Evolutionary conservation across 2,797 vertebrate genomes (phyloP), one percentile per base, ranked within the genome.

Genomic region (Microctenopoma stevenorrisi): DNA sequence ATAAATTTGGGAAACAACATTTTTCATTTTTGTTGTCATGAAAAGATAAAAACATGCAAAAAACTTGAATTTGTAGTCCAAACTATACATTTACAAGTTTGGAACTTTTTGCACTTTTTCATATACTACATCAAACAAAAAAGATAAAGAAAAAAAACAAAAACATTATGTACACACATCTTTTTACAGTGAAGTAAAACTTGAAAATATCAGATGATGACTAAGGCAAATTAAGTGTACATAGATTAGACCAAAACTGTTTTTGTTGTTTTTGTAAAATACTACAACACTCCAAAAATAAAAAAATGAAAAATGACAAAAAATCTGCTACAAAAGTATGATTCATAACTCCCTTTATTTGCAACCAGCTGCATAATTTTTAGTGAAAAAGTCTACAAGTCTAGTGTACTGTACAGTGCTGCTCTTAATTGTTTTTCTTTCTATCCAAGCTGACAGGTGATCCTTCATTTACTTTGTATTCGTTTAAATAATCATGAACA

Each of bases 1-100:
- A 96, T 94, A 95, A 95, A 96, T 95, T 95, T 95, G 94, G 95
- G 95, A 96, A 98, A 96, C 95, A 96, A 93, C 95, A 95, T 94
- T 96, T 94, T 95, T 94, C 93, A 74, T 78, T 88, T 89, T 94
- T 94, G 95, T 95, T 54, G 63, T 96, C 95, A 96, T 93, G 91
- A 96, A 95, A 98, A 98, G 96, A 97, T 98, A 98, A 96, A 98
- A 98, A 98, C 97, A 98, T 98, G 97, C 97, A 98, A 98, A 97
- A 93, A 97, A 96, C 94, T 86, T 96, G 92, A 95, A 96, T 95
- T 93, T 94, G 94, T 95, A 92, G 94, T 95, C 95, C 95, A 97
- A 98, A 96, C 96, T 95, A 96, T 94, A 97, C 96, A 98, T 96
- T 96, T 96, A 98, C 96, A 90, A 95, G 96, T 96, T 96, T 94